phyloP scores from a whole-genome alignment of 2,888 invertebrate genomes.

The Dolomedes plantarius region DNA sequence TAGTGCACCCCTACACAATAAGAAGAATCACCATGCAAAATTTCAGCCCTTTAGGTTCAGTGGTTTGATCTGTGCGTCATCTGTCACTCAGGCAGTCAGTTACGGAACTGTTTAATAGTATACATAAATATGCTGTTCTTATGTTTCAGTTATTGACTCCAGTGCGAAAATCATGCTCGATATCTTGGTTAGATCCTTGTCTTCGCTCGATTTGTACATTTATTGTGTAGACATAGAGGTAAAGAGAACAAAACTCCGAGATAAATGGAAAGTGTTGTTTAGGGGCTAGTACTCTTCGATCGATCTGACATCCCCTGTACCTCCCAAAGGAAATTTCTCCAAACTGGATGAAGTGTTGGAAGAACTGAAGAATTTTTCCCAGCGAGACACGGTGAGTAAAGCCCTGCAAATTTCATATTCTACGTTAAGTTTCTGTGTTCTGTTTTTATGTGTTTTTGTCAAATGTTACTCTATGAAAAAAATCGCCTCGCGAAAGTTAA shows the following conservation, averaged over 20 bases:
- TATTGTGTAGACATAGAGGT: conserved; percentile 53
- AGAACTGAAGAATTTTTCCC: conserved; percentile 61
- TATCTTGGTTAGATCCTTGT: conserved; percentile 40
- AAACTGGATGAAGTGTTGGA: conserved; percentile 59
- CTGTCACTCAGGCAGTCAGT: too few species aligned
- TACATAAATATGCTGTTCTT: too few species aligned
- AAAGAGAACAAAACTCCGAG: neutral
- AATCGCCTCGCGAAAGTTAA: too few species aligned
- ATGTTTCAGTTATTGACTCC: conserved; percentile 39
- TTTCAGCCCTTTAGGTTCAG: too few species aligned
- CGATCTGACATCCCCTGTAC: conserved; percentile 51
- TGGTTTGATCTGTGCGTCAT: too few species aligned
- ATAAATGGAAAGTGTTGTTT: conserved; percentile 45
- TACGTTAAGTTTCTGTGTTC: neutral
- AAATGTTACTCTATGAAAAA: too few species aligned
- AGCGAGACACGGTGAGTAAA: conserved; percentile 49
- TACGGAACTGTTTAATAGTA: too few species aligned
- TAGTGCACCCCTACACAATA: too few species aligned
- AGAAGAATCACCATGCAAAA: too few species aligned
- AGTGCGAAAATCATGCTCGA: conserved; percentile 59
- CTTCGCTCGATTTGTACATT: conserved; percentile 51
- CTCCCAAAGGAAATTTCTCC: conserved; percentile 44
- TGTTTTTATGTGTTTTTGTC: neutral
- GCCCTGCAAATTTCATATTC: too few species aligned
- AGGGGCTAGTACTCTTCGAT: conserved; percentile 51